Evolutionary conservation across 53 echinoderm and acorn worm genomes (phyloP), one percentile per base, ranked within the genome.

Genomic region (Luidia sarsii): DNA sequence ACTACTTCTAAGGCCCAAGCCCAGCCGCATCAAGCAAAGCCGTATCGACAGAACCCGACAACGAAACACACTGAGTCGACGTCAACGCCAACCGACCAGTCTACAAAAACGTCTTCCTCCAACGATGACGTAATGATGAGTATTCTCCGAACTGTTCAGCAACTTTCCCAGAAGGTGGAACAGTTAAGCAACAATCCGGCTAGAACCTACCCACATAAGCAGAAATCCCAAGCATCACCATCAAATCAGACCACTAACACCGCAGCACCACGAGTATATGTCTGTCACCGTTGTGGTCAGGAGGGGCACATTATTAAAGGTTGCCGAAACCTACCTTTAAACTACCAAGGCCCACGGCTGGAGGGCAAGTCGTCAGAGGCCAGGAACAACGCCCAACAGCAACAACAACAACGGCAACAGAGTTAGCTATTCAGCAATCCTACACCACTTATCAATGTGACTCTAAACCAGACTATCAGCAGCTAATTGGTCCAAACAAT

Each of bases 341-440:
- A 72, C 72, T 21, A 72, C 19, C 67, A 67, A 37, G 67, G 67
- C 72, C 54, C 72, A 15, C 72, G 54, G 72, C 52, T 34, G 53
- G 19, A 71, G 72, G 72, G 72, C 72, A 14, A 71, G 59, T 33
- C 59, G 32, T 59, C 59, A 16, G 59, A 29, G 30, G 59, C 59
- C 59, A 54, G 25, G 25, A 2, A 54, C n/a, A 19, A 28, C 48
- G n/a, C n/a, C n/a, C n/a, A n/a, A n/a, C n/a, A n/a, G n/a, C 54
- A 54, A 54, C 22, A 21, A 30, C 59, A 28, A 2, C 32, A 59
- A 16, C 59, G 29, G 10, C 59, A 10, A 29, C 59, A 13, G 9
- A 30, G 14, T 29, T 59, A 13, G 11, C 11, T 41, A 7, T 41
- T 6, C 41, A 11, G 11, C 41, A 41, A 59, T 7, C 59, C 23